Conservation (phyloP, 2,797 vertebrate species). For the Choloepus didactylus region DNA sequence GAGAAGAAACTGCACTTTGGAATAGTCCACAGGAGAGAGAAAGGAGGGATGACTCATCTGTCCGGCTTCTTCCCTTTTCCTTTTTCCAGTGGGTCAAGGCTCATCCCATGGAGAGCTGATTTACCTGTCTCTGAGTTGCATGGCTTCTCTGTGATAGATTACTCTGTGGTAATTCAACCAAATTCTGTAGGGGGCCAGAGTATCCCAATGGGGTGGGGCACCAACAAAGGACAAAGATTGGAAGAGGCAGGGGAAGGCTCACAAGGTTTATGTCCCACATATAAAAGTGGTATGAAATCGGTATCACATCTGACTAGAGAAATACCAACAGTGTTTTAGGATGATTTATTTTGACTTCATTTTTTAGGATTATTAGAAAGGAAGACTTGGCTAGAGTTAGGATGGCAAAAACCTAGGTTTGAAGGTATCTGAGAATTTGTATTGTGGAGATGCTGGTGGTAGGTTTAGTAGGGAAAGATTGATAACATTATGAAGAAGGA, state of each 20-base stretch:
- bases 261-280: background rate
- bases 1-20: background rate
- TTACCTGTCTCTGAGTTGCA: background rate
- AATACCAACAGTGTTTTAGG: background rate
- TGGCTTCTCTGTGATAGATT: background rate
- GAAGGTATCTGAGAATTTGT: conserved; percentile 34
- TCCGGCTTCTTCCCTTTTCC: background rate
- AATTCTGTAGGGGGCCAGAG: background rate
- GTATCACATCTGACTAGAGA: background rate
- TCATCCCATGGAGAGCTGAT: background rate
- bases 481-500: background rate
- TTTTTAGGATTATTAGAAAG: conserved; percentile 21
- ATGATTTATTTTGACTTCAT: background rate
- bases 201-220: background rate
- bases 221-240: background rate
- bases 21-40: background rate
- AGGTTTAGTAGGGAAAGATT: background rate
- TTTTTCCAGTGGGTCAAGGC: background rate
- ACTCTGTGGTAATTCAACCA: background rate
- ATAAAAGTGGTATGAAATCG: background rate
- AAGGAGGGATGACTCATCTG: background rate
- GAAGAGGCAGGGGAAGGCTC: background rate
- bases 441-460: background rate
- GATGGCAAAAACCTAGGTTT: background rate
- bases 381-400: background rate